Evolutionary conservation across 2,797 vertebrate genomes (phyloP), one percentile per base, ranked within the genome.

Genomic region (Holocentrus rufus): DNA sequence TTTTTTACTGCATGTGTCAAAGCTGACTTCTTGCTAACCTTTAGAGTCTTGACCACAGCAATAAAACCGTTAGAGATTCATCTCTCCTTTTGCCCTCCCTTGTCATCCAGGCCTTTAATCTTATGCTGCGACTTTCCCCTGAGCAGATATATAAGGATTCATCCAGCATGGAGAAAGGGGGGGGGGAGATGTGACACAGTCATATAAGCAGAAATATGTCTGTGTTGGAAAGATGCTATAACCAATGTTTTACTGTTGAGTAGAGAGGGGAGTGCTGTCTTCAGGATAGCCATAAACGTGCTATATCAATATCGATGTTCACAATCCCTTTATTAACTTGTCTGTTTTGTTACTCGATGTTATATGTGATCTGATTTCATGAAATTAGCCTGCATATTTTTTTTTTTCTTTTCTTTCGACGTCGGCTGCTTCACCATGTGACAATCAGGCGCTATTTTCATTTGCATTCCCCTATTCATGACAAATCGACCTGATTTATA

Each of bases 31-130:
- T 86, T 60, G 70, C 87, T 91, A 90, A 90, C 90, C 92, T 92
- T 92, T 93, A 72, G 79, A 83, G 80, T 88, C 87, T 89, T 89
- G 88, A 90, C 90, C 90, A 88, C 76, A 79, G 86, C 84, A 81
- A 87, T 93, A 92, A 92, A 92, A 73, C 74, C 1, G 79, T 64
- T 83, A 80, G 78, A 91, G 90, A 89, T 91, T 90, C 88, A 93
- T 92, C 84, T 83, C 77, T 76, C 72, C 83, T 80, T 55, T 47
- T 87, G 89, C 87, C 83, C 85, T 83, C 85, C 67, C 83, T 70
- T 89, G 89, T 91, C 90, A 92, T 77, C 87, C 79, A 50, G 81
- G 81, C 87, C 82, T 83, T 93, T 90, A 90, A 92, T 92, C 90
- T 90, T 81, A 69, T 81, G 69, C 85, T 76, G 71, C 62, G 80